Evolutionary conservation across 1,140 invertebrate genomes (phyloP), one percentile per base, ranked within the genome.

Genomic region (Eupeodes corollae): DNA sequence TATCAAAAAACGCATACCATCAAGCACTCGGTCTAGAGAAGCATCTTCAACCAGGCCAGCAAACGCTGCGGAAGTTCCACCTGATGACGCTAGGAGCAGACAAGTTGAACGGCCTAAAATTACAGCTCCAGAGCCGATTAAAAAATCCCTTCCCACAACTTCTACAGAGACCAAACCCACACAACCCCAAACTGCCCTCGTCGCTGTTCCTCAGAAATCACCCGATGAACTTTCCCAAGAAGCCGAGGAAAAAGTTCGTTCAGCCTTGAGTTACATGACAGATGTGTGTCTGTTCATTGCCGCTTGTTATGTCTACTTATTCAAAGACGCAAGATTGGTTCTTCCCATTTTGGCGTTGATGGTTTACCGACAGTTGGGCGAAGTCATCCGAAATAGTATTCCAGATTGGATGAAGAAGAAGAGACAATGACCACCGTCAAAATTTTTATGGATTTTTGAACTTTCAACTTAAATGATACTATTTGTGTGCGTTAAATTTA

Each of bases 271-370:
- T 56, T 85, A 83, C 54, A 66, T 78, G 9, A 83, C 82, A 0
- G 83, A 86, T 59, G 55, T 85, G 41, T 79, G 79, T 32, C 73
- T 86, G 52, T 73, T 86, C 43, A 41, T 81, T 13, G 75, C 86
- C 1, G 85, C 85, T 6, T 80, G 79, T 62, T 84, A 80, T 77
- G 71, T 88, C 33, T 88, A 87, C 62, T 62, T 86, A 11, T 88
- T 86, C 56, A 83, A 84, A 56, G 82, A 84, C 55, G 83, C 86
- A 60, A 70, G 79, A 44, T 68, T 87, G 15, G 82, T 84, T 1
- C 74, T 89, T 48, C 86, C 85, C 16, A 77, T 88, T 51, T 74
- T 89, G 44, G 73, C 78, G 8, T 69, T 89, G 1, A 78, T 87
- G 56, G 77, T 87, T 41, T 88, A 85, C 58, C 74, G 84, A 46